Percentiles rank a stretch among this genome's conserved stretches.
phyloP scores from a whole-genome alignment of 2,797 vertebrate genomes.

The Siniperca undulata region DNA sequence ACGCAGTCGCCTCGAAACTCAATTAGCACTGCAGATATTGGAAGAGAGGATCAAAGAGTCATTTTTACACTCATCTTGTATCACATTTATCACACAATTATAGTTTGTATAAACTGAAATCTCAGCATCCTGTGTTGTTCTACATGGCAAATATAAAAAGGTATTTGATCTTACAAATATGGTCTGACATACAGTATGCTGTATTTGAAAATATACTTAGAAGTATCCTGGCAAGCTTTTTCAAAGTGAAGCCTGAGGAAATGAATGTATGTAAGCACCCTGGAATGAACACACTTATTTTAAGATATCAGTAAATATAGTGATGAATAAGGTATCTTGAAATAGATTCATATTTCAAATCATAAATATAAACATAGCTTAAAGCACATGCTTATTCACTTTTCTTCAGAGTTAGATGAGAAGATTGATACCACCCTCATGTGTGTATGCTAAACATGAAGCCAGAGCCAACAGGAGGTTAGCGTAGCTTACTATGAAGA shows the following conservation, averaged over 20 bases:
- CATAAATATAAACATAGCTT: not conserved
- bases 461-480: not conserved
- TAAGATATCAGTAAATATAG: not conserved
- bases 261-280: no score
- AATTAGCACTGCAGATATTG: slow-evolving; percentile 74
- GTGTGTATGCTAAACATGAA: not conserved
- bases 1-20: slow-evolving; percentile 50
- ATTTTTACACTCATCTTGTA: slow-evolving; percentile 14
- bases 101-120: not conserved
- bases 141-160: not conserved
- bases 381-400: not conserved
- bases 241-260: not conserved
- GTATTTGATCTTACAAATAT: not conserved
- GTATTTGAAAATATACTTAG: not conserved
- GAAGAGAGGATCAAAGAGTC: slow-evolving; percentile 58
- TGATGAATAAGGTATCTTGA: not conserved
- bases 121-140: not conserved
- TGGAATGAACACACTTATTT: not conserved
- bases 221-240: not conserved
- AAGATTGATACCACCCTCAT: not conserved
- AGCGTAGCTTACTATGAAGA: not conserved
- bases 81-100: not conserved
- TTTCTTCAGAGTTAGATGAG: no score
- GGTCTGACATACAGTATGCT: not conserved
- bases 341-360: not conserved